Evolutionary conservation across 1,140 invertebrate genomes (phyloP).

Genomic region (Bombus terrestris): DNA sequence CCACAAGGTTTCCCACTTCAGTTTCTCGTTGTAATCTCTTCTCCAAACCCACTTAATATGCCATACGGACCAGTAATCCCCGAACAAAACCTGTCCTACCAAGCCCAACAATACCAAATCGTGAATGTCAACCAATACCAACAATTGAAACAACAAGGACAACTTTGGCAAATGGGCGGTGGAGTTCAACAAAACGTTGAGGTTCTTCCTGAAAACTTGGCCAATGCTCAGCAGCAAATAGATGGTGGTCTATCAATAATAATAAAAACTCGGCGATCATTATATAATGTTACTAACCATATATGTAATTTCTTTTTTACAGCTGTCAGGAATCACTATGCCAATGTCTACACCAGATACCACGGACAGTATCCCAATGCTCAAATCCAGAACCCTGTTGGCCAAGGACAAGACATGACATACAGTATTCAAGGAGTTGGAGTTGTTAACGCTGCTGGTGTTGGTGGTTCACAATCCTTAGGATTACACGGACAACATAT

Average conservation of each 20-base stretch:
- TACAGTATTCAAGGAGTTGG: conserved; percentile 60
- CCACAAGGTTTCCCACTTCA: conserved; percentile 85
- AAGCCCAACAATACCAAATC: conserved; percentile 71
- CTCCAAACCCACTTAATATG: conserved; percentile 73
- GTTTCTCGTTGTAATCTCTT: conserved; percentile 85
- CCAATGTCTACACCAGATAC: conserved; percentile 72
- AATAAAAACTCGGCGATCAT: not conserved
- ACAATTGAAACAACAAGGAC: conserved; percentile 57
- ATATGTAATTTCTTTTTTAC: conserved; percentile 5
- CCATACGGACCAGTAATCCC: conserved; percentile 73
- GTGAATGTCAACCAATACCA: conserved; percentile 76
- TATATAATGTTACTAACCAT: not conserved
- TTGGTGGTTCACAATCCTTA: not conserved
- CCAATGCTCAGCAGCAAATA: conserved; percentile 20
- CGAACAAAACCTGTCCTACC: conserved; percentile 70
- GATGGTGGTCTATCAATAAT: conserved; percentile 18
- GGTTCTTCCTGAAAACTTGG: conserved; percentile 71
- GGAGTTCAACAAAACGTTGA: conserved; percentile 69
- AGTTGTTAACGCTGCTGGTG: not conserved
- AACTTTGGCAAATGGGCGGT: conserved; percentile 23
- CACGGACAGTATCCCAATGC: conserved; percentile 75
- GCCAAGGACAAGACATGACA: conserved; percentile 39
- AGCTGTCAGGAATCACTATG: conserved; percentile 64
- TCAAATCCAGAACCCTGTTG: conserved; percentile 69
- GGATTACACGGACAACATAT: not conserved